Conservation (phyloP, 2,888 invertebrate genomes). For the Colostygia pectinataria region DNA sequence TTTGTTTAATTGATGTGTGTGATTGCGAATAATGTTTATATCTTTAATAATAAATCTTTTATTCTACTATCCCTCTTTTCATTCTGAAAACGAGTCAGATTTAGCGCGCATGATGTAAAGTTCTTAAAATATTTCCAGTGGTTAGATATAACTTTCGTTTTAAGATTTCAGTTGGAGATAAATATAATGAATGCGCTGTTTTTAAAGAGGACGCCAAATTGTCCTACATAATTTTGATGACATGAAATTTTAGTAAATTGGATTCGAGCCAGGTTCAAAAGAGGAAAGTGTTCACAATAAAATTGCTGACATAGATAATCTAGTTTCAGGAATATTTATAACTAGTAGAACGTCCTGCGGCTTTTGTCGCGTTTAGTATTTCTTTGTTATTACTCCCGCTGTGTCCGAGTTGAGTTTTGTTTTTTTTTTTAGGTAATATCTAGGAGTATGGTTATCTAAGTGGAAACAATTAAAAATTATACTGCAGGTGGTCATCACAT, state of each 20-base stretch:
- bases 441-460: neutral
- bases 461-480: too few relatives aligned
- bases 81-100: constrained; percentile 32
- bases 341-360: too few relatives aligned
- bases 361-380: too few relatives aligned
- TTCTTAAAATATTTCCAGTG: constrained; percentile 53
- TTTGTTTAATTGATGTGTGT: constrained; percentile 77
- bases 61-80: constrained; percentile 61
- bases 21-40: constrained; percentile 78
- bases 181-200: constrained; percentile 70
- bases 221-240: constrained; percentile 78
- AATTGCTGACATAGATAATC: constrained; percentile 52
- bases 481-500: too few relatives aligned
- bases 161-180: constrained; percentile 64
- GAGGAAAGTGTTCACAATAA: constrained; percentile 53
- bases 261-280: constrained; percentile 52
- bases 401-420: too few relatives aligned
- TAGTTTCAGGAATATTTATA: constrained; percentile 40
- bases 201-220: constrained; percentile 75
- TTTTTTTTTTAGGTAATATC: too few relatives aligned
- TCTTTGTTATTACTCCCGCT: too few relatives aligned
- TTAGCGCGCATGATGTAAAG: constrained; percentile 40
- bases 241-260: constrained; percentile 69
- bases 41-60: constrained; percentile 81
- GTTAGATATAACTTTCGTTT: constrained; percentile 54